Evolutionary conservation across 2,113 vertebrate species (phyloP).

Genomic region (Talpa occidentalis): DNA sequence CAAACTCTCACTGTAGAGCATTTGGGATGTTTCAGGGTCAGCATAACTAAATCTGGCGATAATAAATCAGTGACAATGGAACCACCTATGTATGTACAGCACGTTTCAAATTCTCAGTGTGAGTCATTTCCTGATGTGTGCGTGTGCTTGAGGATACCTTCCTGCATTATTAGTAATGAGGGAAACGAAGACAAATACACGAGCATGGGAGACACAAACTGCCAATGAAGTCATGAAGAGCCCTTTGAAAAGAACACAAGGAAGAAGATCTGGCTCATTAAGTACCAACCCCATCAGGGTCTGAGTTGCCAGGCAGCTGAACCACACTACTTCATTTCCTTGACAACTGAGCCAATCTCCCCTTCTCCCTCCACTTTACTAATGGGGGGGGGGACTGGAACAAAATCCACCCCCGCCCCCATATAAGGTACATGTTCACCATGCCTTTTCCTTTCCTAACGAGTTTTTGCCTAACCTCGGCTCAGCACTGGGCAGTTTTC

Average conservation of each 20-base stretch:
- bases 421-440: constrained; percentile 53
- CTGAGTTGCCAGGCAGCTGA: constrained; percentile 58
- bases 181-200: constrained; percentile 49
- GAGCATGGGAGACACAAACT: constrained; percentile 48
- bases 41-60: constrained; percentile 6
- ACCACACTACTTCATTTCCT: constrained; percentile 65
- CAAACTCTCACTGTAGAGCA: background rate
- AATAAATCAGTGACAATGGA: constrained; percentile 36
- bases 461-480: constrained; percentile 1
- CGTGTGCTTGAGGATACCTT: background rate
- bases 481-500: background rate
- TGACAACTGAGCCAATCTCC: constrained; percentile 56
- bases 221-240: constrained; percentile 51
- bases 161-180: constrained; percentile 25
- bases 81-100: background rate
- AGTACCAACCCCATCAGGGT: constrained; percentile 62
- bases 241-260: constrained; percentile 65
- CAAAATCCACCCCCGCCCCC: background rate
- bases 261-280: constrained; percentile 68
- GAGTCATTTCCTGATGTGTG: background rate
- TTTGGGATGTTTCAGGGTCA: background rate
- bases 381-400: constrained; percentile 60
- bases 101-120: constrained; percentile 41
- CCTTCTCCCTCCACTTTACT: constrained; percentile 39
- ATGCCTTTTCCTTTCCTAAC: constrained; percentile 56